These are phyloP conservation scores for Caenorhabditis sp. DNA, from an alignment of 2,888 invertebrate species.

Conservation along the genomic window DNA sequence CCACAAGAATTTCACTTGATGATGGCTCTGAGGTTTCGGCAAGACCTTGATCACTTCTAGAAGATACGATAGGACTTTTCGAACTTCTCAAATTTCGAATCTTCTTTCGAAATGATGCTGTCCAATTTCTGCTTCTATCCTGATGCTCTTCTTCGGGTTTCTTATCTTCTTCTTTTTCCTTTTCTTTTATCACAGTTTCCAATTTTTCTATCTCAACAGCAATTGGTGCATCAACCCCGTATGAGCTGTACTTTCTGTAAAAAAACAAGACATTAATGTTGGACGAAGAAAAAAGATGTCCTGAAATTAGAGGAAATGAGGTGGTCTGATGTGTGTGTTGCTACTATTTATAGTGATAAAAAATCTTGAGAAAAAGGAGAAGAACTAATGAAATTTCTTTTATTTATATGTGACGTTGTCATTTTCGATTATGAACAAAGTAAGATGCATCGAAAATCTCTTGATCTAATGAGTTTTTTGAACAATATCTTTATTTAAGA, in stretches of 20 bases:
- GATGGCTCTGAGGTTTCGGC: neutral
- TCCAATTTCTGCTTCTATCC: neutral
- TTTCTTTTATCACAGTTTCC: neutral
- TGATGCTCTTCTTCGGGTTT: neutral
- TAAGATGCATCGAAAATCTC: too few species aligned
- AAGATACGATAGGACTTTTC: neutral
- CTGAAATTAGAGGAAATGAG: conserved; percentile 1
- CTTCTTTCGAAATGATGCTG: neutral
- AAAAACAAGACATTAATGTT: neutral
- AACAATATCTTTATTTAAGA: too few species aligned
- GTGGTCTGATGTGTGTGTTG: neutral
- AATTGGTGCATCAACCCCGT: conserved; percentile 34
- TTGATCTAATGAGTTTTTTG: too few species aligned
- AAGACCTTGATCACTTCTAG: neutral
- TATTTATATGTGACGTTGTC: neutral
- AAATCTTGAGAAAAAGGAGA: neutral
- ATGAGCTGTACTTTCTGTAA: conserved; percentile 44
- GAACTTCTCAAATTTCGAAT: neutral
- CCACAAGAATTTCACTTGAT: neutral
- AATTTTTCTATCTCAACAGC: conserved; percentile 11
- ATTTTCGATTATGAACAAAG: neutral
- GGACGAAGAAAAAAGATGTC: neutral
- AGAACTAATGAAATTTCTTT: neutral
- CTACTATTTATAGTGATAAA: neutral
- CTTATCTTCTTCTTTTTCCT: neutral